A percentile compares a stretch with the other conserved stretches of the same genome.
phyloP scores from a whole-genome alignment of 2,888 invertebrate species.

The Fissipunctia ypsillon region DNA sequence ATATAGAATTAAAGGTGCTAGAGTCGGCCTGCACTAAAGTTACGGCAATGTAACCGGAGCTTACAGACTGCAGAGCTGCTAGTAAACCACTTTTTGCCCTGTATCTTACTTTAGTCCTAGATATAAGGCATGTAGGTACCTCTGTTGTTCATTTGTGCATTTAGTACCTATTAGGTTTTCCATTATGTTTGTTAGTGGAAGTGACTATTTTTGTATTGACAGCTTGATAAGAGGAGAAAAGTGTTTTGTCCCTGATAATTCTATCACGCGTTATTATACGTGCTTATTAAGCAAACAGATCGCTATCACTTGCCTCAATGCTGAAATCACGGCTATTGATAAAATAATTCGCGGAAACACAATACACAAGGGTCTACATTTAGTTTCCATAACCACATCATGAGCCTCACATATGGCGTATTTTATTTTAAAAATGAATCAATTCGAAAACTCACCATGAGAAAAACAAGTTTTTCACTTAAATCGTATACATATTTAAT shows the following conservation, averaged over 20 bases:
- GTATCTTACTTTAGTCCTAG: conserved; percentile 58
- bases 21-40: conserved; percentile 62
- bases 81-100: conserved; percentile 74
- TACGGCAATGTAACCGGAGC: conserved; percentile 69
- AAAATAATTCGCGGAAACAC: background rate
- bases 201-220: conserved; percentile 15
- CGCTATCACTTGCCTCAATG: background rate
- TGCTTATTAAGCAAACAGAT: background rate
- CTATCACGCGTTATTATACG: background rate
- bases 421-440: conserved; percentile 1
- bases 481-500: conserved; percentile 59
- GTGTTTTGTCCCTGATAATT: background rate
- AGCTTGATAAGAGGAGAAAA: conserved; percentile 20
- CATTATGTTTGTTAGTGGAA: conserved; percentile 13
- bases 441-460: conserved; percentile 13
- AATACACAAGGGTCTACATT: conserved; percentile 9
- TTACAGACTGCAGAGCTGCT: conserved; percentile 54
- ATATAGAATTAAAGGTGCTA: conserved; percentile 72
- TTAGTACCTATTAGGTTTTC: conserved; percentile 25
- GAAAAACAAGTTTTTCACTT: conserved; percentile 53
- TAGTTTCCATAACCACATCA: background rate
- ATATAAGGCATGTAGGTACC: conserved; percentile 48
- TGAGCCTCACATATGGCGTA: background rate
- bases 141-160: conserved; percentile 21
- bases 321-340: conserved; percentile 1